Percentiles rank a stretch among this genome's conserved stretches.
Conservation (phyloP, 2,888 invertebrate species). For the Aelia acuminata region DNA sequence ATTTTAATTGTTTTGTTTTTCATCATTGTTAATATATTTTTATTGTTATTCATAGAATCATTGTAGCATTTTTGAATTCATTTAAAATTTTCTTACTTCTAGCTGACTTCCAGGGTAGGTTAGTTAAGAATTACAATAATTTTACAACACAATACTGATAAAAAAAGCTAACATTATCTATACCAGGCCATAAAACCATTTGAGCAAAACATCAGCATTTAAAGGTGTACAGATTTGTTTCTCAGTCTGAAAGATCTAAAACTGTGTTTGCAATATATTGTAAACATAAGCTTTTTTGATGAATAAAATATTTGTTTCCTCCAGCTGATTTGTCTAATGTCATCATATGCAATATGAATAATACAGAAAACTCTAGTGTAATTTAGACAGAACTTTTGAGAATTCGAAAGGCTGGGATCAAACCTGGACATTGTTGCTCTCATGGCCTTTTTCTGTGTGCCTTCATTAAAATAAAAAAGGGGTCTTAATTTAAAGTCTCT, state of each 20-base stretch:
- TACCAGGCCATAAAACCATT: conserved; percentile 28
- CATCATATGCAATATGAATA: background rate
- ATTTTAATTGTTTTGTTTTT: conserved; percentile 25
- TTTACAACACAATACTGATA: background rate
- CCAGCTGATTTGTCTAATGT: background rate
- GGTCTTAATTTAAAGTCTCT: background rate
- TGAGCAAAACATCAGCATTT: conserved; percentile 11
- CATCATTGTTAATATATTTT: conserved; percentile 26
- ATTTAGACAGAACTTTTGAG: background rate
- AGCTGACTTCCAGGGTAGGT: conserved; percentile 24
- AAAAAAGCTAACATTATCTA: conserved; percentile 18
- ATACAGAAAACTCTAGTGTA: background rate
- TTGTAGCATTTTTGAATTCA: conserved; percentile 7
- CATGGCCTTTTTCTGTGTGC: conserved; percentile 47
- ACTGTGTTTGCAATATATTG: background rate
- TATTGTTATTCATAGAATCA: background rate
- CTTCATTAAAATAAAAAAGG: conserved; percentile 13
- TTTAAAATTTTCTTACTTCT: conserved; percentile 16
- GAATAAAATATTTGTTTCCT: background rate
- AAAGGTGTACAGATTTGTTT: background rate
- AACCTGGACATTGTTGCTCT: conserved; percentile 31
- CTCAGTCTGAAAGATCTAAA: conserved; percentile 6
- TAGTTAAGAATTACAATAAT: background rate
- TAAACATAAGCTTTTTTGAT: background rate
- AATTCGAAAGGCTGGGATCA: conserved; percentile 3